Evolutionary conservation across 2,888 invertebrate species (phyloP), one percentile per base, ranked within the genome.

Genomic region (Chrysomela aeneicollis): DNA sequence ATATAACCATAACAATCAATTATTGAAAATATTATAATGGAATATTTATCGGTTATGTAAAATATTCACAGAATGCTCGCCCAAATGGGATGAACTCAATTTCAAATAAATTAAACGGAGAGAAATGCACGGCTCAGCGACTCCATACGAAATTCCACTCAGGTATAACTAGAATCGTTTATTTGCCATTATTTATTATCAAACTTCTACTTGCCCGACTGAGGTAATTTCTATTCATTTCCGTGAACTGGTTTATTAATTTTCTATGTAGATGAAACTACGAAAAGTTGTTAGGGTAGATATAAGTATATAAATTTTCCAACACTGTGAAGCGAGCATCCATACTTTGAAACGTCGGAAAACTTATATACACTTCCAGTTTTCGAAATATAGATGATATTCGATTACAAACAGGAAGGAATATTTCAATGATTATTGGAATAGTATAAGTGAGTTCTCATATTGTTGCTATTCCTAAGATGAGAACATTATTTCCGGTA

Each of bases 181-280:
- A 47, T 32, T 53, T 61, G 18, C 26, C 55, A 59, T 65, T 65
- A 65, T 65, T 65, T 65, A 65, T 61, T 65, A 49, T 59, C 37
- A 32, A 65, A 65, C 61, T 65, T 65, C 59, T 49, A 61, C 58
- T 52, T 61, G 55, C 51, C 37, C 21, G 54, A 53, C 57, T 53
- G 30, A 54, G 59, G 35, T 50, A 60, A 65, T 61, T 58, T 61
- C 61, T 59, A 65, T 65, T 61, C 54, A 59, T 52, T 65, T 65
- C 65, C 47, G 54, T 65, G 58, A 59, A 65, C 61, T 54, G 59
- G 46, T 54, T 49, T 65, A 61, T 65, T 65, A 65, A 65, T 65
- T 65, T 65, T 60, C 53, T 54, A 50, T 53, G n/a, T 61, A 58
- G 54, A 58, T 65, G 22, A 50, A 61, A 19, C 65, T 21, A 52